These are phyloP conservation scores for Therioaphis trifolii DNA, from an alignment of 2,888 invertebrate genomes.

Conservation along the genomic window DNA sequence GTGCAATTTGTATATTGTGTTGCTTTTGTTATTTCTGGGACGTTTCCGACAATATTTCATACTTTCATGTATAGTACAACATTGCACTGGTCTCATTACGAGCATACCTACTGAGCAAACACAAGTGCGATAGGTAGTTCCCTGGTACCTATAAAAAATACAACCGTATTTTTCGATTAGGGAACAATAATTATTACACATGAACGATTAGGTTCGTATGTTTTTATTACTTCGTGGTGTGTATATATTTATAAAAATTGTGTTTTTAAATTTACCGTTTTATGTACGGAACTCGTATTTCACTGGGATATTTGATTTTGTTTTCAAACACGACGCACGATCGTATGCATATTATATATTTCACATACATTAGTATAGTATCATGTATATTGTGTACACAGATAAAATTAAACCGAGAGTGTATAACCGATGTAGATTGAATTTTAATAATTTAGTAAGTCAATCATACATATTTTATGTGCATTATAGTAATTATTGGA, in stretches of 20 bases:
- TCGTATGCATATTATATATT: too few relatives aligned
- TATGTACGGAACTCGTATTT: neutral
- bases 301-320: too few relatives aligned
- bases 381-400: too few relatives aligned
- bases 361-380: too few relatives aligned
- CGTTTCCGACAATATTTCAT: slow-evolving; percentile 48
- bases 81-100: slow-evolving; percentile 48
- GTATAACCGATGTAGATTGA: neutral
- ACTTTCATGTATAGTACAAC: slow-evolving; percentile 16
- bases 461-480: slow-evolving; percentile 2
- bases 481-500: slow-evolving; percentile 11
- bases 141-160: neutral
- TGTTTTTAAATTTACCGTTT: slow-evolving; percentile 5
- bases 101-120: slow-evolving; percentile 56
- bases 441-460: slow-evolving; percentile 36
- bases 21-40: slow-evolving; percentile 45
- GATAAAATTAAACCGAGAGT: too few relatives aligned
- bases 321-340: too few relatives aligned
- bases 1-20: slow-evolving; percentile 18
- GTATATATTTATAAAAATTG: slow-evolving; percentile 15
- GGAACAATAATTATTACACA: slow-evolving; percentile 11
- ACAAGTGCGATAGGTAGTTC: slow-evolving; percentile 17
- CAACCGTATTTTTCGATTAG: slow-evolving; percentile 49
- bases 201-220: slow-evolving; percentile 30
- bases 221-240: slow-evolving; percentile 2